phyloP scores from a whole-genome alignment of 2,888 invertebrate species.

The Chrysolina haemoptera region DNA sequence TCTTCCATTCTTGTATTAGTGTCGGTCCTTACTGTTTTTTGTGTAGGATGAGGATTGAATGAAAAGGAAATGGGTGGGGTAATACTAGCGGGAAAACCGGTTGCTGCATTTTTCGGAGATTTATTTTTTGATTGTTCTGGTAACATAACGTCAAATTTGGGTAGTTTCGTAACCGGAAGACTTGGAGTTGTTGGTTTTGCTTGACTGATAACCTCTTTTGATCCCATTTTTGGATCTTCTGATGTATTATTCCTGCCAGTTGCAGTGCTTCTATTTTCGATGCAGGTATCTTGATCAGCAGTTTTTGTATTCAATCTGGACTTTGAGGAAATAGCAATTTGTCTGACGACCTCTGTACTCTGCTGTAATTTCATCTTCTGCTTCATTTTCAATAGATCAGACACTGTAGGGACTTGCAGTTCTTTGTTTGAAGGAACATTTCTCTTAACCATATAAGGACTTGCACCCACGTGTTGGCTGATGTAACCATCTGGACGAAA shows the following conservation, averaged over 20 bases:
- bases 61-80: slow-evolving; percentile 7
- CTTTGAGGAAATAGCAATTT: slow-evolving; percentile 74
- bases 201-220: not conserved
- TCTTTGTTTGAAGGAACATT: slow-evolving; percentile 66
- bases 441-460: slow-evolving; percentile 61
- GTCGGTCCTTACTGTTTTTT: slow-evolving; percentile 45
- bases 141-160: slow-evolving; percentile 73
- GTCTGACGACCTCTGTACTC: slow-evolving; percentile 75
- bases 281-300: slow-evolving; percentile 54
- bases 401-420: slow-evolving; percentile 76
- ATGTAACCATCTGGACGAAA: slow-evolving; percentile 55
- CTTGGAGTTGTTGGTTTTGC: not conserved
- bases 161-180: slow-evolving; percentile 74
- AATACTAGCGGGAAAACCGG: not conserved
- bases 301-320: slow-evolving; percentile 64
- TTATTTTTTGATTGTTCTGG: slow-evolving; percentile 14
- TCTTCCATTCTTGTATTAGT: slow-evolving; percentile 43
- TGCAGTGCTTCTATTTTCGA: not conserved
- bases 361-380: slow-evolving; percentile 74
- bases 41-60: slow-evolving; percentile 14
- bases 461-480: slow-evolving; percentile 61
- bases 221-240: not conserved
- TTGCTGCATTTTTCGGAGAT: slow-evolving; percentile 26
- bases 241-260: not conserved
- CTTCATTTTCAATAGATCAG: slow-evolving; percentile 76